Conservation (phyloP, 1,140 invertebrate species). For the Drosophila virilis region DNA sequence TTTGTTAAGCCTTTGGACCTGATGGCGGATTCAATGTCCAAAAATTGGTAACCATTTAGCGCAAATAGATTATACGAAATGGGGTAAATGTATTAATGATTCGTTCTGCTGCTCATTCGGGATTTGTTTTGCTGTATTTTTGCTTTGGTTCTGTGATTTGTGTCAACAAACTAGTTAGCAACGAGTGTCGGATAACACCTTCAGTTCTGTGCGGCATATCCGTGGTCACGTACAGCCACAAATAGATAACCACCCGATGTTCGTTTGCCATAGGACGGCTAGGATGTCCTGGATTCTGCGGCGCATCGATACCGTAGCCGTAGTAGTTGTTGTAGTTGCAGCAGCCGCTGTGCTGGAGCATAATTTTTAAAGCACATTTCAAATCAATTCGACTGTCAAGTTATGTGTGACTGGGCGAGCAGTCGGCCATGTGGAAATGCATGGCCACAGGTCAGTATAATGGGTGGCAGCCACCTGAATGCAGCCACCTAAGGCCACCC, state of each 20-base stretch:
- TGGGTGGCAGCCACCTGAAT: conserved; percentile 1
- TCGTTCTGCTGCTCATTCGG: background rate
- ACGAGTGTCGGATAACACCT: conserved; percentile 10
- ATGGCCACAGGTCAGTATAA: conserved; percentile 45
- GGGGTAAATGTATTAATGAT: background rate
- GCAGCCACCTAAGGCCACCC: background rate
- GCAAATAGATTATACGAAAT: background rate
- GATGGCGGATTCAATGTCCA: too few species aligned
- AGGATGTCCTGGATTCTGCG: background rate
- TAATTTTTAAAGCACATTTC: conserved; percentile 68
- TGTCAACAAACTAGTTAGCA: conserved; percentile 46
- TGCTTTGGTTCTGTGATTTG: conserved; percentile 35
- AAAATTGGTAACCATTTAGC: too few species aligned
- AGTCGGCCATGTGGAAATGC: conserved; percentile 55
- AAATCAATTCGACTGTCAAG: conserved; percentile 66
- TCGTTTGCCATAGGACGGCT: background rate
- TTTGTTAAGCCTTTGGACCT: too few species aligned
- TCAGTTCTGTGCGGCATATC: background rate
- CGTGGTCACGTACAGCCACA: conserved; percentile 14
- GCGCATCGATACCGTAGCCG: background rate
- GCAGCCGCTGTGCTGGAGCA: conserved; percentile 22
- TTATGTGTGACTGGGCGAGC: conserved; percentile 62
- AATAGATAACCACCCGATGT: background rate
- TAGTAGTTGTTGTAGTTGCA: background rate
- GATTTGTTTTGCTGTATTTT: conserved; percentile 6